Evolutionary conservation across 1,140 invertebrate genomes (phyloP).

Genomic region (Heliconius hewitsoni): DNA sequence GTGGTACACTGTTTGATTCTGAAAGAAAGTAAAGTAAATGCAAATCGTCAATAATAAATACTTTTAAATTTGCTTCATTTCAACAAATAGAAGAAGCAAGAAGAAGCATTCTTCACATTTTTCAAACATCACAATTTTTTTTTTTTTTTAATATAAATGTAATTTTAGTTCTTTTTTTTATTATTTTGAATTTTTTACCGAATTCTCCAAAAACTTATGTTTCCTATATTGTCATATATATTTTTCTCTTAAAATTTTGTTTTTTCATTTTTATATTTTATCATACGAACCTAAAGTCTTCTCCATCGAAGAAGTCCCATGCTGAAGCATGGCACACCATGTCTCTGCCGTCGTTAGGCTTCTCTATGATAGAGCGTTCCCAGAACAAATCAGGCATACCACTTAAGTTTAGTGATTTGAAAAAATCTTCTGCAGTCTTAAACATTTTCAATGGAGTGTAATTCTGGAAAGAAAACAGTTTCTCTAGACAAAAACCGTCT

Average conservation of each 20-base stretch:
- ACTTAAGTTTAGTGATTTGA: conserved; percentile 77
- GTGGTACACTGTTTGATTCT: conserved; percentile 91
- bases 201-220: too few species aligned
- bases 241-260: too few species aligned
- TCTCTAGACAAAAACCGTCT: not conserved
- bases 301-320: conserved; percentile 88
- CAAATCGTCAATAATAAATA: too few species aligned
- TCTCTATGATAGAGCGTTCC: conserved; percentile 82
- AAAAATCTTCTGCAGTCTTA: conserved; percentile 80
- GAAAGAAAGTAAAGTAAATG: conserved; percentile 39
- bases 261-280: too few species aligned
- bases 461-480: conserved; percentile 55
- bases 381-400: conserved; percentile 80
- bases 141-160: too few species aligned
- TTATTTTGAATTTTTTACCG: too few species aligned
- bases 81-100: too few species aligned
- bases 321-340: conserved; percentile 89
- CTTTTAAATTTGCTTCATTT: too few species aligned
- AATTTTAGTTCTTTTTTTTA: too few species aligned
- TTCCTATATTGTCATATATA: too few species aligned
- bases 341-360: conserved; percentile 83
- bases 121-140: too few species aligned
- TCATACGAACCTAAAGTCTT: conserved; percentile 82
- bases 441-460: conserved; percentile 80
- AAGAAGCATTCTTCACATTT: too few species aligned